Evolutionary conservation across 1,140 invertebrate species (phyloP).

Genomic region (Tetranychus cinnabarinus): DNA sequence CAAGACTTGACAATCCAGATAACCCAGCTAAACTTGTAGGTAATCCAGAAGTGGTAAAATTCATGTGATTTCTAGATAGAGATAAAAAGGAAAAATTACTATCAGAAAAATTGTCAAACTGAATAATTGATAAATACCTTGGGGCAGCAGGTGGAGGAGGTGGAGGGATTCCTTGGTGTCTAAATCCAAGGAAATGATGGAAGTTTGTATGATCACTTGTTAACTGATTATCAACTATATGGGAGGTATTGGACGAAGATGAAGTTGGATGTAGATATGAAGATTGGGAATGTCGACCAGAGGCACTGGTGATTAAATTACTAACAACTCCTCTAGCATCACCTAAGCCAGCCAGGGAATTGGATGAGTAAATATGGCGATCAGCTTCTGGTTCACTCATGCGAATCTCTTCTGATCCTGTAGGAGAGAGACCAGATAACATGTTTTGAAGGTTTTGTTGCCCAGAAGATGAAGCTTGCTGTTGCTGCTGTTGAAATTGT

Average conservation of each 20-base stretch:
- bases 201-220: background rate
- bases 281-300: slow-evolving; percentile 30
- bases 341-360: slow-evolving; percentile 23
- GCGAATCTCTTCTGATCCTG: slow-evolving; percentile 62
- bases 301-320: slow-evolving; percentile 28
- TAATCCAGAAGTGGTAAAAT: background rate
- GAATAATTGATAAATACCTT: background rate
- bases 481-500: slow-evolving; percentile 64
- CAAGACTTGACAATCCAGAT: background rate
- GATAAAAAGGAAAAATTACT: background rate
- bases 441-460: slow-evolving; percentile 63
- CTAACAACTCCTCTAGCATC: slow-evolving; percentile 4
- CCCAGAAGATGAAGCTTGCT: slow-evolving; percentile 25
- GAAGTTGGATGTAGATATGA: background rate
- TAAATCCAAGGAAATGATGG: background rate
- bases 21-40: background rate
- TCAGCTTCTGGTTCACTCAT: slow-evolving; percentile 76
- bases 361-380: slow-evolving; percentile 45
- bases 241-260: background rate
- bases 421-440: slow-evolving; percentile 39
- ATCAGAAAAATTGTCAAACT: background rate
- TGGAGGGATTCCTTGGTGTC: background rate
- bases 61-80: background rate
- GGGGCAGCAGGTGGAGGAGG: slow-evolving; percentile 4
- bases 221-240: background rate